A percentile compares a stretch with the other conserved stretches of the same genome.
phyloP scores from a whole-genome alignment of 2,888 invertebrate genomes.

The Agrotis ipsilon region DNA sequence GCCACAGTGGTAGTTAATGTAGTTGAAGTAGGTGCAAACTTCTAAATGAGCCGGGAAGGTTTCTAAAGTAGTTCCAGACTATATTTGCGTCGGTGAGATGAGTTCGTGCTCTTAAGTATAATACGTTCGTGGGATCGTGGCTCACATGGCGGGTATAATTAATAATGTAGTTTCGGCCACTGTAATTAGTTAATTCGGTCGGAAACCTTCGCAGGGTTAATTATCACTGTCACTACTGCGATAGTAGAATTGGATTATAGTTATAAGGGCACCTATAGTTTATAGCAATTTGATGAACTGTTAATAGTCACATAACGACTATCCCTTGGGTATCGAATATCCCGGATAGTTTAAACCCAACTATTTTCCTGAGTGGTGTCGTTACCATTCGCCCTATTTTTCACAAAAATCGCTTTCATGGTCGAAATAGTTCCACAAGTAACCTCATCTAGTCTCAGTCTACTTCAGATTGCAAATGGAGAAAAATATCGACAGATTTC shows the following conservation, averaged over 20 bases:
- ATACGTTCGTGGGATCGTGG: slow-evolving; percentile 25
- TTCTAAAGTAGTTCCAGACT: slow-evolving; percentile 65
- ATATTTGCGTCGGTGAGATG: slow-evolving; percentile 61
- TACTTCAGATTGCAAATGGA: no score
- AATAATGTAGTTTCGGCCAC: slow-evolving; percentile 36
- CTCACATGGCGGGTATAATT: slow-evolving; percentile 33
- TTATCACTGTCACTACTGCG: slow-evolving; percentile 29
- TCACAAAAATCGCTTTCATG: background rate
- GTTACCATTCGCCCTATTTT: background rate
- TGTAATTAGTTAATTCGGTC: slow-evolving; percentile 29
- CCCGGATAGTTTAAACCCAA: background rate
- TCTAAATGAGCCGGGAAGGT: slow-evolving; percentile 73
- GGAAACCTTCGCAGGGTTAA: slow-evolving; percentile 19
- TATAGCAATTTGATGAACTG: slow-evolving; percentile 37
- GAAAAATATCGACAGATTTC: background rate
- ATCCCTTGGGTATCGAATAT: slow-evolving; percentile 3
- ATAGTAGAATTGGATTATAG: slow-evolving; percentile 15
- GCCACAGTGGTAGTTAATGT: slow-evolving; percentile 52
- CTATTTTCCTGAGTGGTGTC: background rate
- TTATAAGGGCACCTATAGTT: slow-evolving; percentile 9
- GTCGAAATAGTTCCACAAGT: background rate
- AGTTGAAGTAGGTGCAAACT: slow-evolving; percentile 69
- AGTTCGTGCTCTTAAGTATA: slow-evolving; percentile 51
- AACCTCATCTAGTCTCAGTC: no score
- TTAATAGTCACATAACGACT: slow-evolving; percentile 22